Conservation (phyloP, 1,140 invertebrate genomes). For the Uloborus diversus region DNA sequence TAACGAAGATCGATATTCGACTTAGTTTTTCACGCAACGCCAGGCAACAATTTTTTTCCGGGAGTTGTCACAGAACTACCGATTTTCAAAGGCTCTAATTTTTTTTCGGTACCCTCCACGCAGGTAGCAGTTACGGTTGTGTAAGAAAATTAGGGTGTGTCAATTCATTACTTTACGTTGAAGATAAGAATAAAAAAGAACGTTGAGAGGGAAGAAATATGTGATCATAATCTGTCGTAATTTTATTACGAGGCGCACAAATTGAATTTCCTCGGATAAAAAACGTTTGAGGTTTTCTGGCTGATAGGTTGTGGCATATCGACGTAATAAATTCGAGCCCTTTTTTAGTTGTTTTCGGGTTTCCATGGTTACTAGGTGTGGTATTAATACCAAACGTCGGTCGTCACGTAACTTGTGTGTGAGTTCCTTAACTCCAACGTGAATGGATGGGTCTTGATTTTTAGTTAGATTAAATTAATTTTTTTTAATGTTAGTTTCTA, state of each 20-base stretch:
- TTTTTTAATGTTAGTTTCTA: too few species aligned
- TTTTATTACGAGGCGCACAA: conserved; percentile 28
- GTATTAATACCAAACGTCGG: conserved; percentile 18
- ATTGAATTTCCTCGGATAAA: conserved; percentile 9
- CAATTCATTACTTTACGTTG: conserved; percentile 14
- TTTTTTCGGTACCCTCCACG: too few species aligned
- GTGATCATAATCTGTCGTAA: conserved; percentile 39
- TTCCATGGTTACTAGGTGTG: conserved; percentile 34
- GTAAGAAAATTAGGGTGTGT: conserved; percentile 26
- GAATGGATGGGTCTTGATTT: conserved; percentile 12
- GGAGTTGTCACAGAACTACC: too few species aligned
- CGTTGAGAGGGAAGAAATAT: neutral
- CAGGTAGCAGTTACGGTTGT: too few species aligned
- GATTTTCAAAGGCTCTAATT: too few species aligned
- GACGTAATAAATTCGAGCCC: neutral
- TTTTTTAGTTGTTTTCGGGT: conserved; percentile 32
- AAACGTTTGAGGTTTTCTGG: neutral
- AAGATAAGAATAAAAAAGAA: neutral
- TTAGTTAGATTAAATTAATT: neutral
- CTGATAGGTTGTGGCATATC: conserved; percentile 6
- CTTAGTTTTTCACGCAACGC: too few species aligned
- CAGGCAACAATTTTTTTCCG: too few species aligned
- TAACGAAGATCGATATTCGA: too few species aligned
- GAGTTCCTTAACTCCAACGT: neutral
- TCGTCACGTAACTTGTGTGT: conserved; percentile 28